phyloP scores from a whole-genome alignment of 2,797 vertebrate genomes.

The Anguilla megastoma region DNA sequence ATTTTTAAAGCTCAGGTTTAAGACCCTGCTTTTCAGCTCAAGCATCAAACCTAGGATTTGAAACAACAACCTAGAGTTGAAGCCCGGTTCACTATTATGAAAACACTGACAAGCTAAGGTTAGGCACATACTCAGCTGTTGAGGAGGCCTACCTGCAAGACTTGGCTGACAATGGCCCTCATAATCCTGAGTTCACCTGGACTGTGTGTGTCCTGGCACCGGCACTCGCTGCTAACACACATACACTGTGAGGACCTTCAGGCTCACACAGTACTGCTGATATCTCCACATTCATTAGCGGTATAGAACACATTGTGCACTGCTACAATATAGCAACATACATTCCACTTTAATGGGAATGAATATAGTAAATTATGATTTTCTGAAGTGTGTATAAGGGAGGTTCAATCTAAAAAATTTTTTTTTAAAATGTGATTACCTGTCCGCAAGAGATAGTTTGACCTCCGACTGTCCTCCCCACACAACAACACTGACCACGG shows the following conservation, averaged over 20 bases:
- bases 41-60: not conserved
- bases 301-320: not conserved
- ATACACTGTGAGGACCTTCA: not conserved
- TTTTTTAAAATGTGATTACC: slow-evolving; percentile 32
- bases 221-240: slow-evolving; percentile 51
- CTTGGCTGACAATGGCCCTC: slow-evolving; percentile 53
- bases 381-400: not conserved
- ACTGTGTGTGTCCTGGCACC: slow-evolving; percentile 42
- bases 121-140: not conserved
- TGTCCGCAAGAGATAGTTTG: slow-evolving; percentile 23
- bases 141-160: slow-evolving; percentile 58
- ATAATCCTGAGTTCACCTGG: slow-evolving; percentile 54
- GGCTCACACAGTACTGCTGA: not conserved
- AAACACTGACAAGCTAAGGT: not conserved
- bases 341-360: not conserved
- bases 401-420: not conserved
- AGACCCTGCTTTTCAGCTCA: not conserved
- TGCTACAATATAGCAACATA: not conserved
- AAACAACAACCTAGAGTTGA: not conserved
- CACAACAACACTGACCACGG: slow-evolving; percentile 61
- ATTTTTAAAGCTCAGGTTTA: not conserved
- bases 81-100: not conserved
- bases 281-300: not conserved
- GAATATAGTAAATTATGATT: not conserved
- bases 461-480: slow-evolving; percentile 59